Evolutionary conservation across 1,140 invertebrate species (phyloP).

Genomic region (Drosophila mayri): DNA sequence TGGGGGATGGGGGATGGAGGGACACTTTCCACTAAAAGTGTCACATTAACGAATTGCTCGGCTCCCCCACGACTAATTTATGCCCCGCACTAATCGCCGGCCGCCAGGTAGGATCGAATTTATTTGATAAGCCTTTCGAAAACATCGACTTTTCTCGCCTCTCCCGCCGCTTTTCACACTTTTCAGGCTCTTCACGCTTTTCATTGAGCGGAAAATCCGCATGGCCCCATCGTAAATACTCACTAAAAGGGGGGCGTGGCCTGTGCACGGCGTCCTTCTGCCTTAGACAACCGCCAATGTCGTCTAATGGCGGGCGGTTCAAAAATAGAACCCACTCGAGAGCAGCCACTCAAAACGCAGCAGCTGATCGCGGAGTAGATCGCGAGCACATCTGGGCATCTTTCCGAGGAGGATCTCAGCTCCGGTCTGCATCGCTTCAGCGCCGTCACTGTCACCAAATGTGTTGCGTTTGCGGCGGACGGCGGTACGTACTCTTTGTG

Average conservation of each 20-base stretch:
- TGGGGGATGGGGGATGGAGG: constrained; percentile 3
- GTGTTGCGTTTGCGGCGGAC: constrained; percentile 73
- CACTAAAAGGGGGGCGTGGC: constrained; percentile 58
- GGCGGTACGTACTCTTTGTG: constrained; percentile 59
- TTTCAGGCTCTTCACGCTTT: constrained; percentile 29
- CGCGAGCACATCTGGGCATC: constrained; percentile 50
- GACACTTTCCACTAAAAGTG: constrained; percentile 69
- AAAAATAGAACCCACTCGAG: constrained; percentile 82
- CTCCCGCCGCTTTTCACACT: constrained; percentile 11
- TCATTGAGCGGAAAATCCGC: constrained; percentile 60
- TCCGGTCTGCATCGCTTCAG: constrained; percentile 36
- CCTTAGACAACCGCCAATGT: constrained; percentile 49
- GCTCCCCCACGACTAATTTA: constrained; percentile 59
- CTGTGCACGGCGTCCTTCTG: constrained; percentile 61
- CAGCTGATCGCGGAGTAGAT: constrained; percentile 32
- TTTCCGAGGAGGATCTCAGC: constrained; percentile 28
- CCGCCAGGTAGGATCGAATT: constrained; percentile 67
- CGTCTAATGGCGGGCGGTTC: constrained; percentile 74
- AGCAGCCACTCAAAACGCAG: constrained; percentile 77
- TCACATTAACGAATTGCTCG: constrained; percentile 82
- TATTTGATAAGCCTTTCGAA: constrained; percentile 76
- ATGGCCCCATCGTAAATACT: constrained; percentile 27
- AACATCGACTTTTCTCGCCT: constrained; percentile 22
- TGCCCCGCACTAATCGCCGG: constrained; percentile 55
- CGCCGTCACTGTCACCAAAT: constrained; percentile 71